Base-by-base conservation (phyloP, 2,888 invertebrate species). In the Muschampia staudingeri region DNA sequence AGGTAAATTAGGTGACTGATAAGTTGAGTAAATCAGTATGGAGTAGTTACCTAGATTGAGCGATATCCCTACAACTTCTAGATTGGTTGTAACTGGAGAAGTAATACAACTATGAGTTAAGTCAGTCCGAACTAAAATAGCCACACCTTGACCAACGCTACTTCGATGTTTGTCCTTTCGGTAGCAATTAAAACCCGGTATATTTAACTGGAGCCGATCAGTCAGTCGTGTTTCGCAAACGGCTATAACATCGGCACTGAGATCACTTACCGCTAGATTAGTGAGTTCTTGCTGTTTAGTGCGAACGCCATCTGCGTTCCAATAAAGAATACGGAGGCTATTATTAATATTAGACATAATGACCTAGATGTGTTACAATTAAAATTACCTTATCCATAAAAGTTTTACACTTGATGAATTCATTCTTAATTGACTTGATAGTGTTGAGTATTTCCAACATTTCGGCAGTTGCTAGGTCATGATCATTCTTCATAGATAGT, bases 271-370 rank as follows among this genome's bases (percentile, higher is more conserved):
- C 37, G 78, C 40, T 19, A 81, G 30, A 61, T 81, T 61, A 25
- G 40, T n/a, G 16, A 83, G 70, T 69, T 83, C 80, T 16, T 40
- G n/a, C n/a, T 40, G 40, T 77, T 83, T 80, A 42, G 19, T 52
- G 14, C 78, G 77, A 44, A 83, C 37, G 25, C 81, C 83, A 42
- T 83, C 83, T 12, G 83, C 81, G 11, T 83, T 83, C 81, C 83
- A 83, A 7, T 69, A 80, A 9, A 86, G 30, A 9, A 83, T 42
- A 70, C 73, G 30, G 16, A 67, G 37, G 16, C 30, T 30, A 16
- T 61, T 61, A 61, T 16, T 30, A 14, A 7, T 30, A 25, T 67
- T 34, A 67, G 69, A 67, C 67, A 67, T 67, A 67, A 34, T 67
- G 67, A 37, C 67, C 67, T 34, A 67, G 19, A 67, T 82, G 81